Base-by-base conservation (phyloP, 2,888 invertebrate species). In the Coleophora deauratella region DNA sequence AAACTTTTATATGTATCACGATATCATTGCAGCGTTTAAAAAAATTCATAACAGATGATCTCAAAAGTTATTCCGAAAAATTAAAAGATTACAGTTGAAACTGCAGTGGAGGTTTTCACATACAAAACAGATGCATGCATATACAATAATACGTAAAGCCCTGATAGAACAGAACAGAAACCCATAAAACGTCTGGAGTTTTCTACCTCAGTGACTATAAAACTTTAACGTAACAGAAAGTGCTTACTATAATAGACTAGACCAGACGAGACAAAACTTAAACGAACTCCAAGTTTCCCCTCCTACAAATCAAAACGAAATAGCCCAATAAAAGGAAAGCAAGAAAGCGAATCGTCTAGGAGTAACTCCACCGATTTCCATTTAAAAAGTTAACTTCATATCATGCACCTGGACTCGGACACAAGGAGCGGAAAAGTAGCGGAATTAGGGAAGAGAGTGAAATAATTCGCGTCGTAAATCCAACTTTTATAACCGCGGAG, bases 381-480 rank as follows among this genome's bases (percentile, higher is more conserved):
- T 69, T 69, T 70, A 67, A 69, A 68, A 73, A 75, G 66, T 71
- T 69, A 54, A 60, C 59, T 76, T 72, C 67, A 72, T 76, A 72
- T 65, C 62, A 73, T 75, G 72, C 78, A 80, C 80, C 80, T 81
- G 81, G 74, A 67, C 72, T 66, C 63, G 81, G 74, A 67, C 72
- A 66, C 63, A 57, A 57, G 58, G 54, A 66, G 60, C 54, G 63
- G 67, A 62, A 66, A 71, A 72, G 64, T 64, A 65, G 62, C 58
- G 59, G 67, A 75, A 76, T 76, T 72, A 72, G 72, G 72, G 66
- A 68, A 67, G 71, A 68, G 67, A 77, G 64, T 71, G 67, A 75
- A 82, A 82, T 82, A 79, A 82, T 81, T 82, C 66, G 55, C 58
- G 62, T 58, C 73, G 77, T 85, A 84, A 85, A 84, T 82, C 80